Conservation (phyloP, 2,888 invertebrate genomes). For the Congeria kusceri region DNA sequence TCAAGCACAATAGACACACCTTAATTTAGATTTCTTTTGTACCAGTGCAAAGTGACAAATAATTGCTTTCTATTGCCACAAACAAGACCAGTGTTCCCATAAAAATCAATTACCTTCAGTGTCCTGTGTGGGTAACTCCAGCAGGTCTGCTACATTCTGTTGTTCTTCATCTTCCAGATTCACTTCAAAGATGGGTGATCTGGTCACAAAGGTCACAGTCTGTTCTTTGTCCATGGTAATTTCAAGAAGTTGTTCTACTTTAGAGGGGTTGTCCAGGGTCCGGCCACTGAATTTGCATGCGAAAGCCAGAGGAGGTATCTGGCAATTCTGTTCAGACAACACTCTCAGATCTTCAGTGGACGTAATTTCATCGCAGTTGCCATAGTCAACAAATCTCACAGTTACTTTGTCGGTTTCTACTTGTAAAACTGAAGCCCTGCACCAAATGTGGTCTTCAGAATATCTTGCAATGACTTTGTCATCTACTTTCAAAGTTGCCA, state of each 20-base stretch:
- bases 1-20: too few relatives aligned
- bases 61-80: too few relatives aligned
- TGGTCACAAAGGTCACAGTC: constrained; percentile 51
- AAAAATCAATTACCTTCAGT: constrained; percentile 25
- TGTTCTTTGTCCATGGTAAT: constrained; percentile 61
- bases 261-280: constrained; percentile 55
- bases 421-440: constrained; percentile 88
- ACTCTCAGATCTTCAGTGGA: constrained; percentile 62
- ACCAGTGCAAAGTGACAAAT: too few relatives aligned
- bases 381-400: constrained; percentile 80
- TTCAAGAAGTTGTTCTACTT: constrained; percentile 64
- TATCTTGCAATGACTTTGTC: constrained; percentile 86
- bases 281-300: constrained; percentile 63
- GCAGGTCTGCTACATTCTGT: constrained; percentile 15
- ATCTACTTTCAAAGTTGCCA: constrained; percentile 54
- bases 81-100: too few relatives aligned
- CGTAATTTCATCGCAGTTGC: constrained; percentile 74
- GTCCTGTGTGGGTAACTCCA: too few relatives aligned
- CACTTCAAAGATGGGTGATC: constrained; percentile 42
- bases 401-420: constrained; percentile 80
- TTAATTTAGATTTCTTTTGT: too few relatives aligned
- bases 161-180: constrained; percentile 58
- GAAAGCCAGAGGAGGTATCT: constrained; percentile 65
- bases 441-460: constrained; percentile 89
- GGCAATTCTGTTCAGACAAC: constrained; percentile 56